Base-by-base conservation (phyloP, 2,888 invertebrate genomes). In the Agonopterix arenella region DNA sequence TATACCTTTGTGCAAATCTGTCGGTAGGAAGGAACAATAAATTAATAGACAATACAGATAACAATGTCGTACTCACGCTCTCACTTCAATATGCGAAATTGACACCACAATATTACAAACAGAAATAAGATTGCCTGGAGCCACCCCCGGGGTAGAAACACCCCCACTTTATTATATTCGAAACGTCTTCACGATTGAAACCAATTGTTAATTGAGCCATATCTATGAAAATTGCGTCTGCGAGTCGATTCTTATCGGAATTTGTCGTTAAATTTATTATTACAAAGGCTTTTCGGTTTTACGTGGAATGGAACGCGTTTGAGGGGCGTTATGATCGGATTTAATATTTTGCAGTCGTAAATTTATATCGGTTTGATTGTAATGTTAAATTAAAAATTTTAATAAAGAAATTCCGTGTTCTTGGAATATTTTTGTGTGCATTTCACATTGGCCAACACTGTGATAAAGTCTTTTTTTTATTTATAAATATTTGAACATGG, bases 161-260 rank as follows among this genome's bases (percentile, higher is more conserved):
- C 36, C 50, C 48, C 52, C 73, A 80, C 82, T 86, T 86, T 86
- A 84, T 86, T 85, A 84, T 73, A 70, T 76, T 76, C 80, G 69
- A 80, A 81, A 84, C 83, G 86, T 86, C 85, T 84, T 85, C 84
- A 71, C 85, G 86, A 88, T 86, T 86, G 86, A 86, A 86, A 85
- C 84, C 89, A 80, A 85, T 86, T 88, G 89, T 89, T 88, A 89
- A 88, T 89, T 88, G 89, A 89, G 89, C 84, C 80, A 83, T 89
- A 88, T 89, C 89, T 88, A 84, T 84, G 88, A 86, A 83, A 86
- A 84, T 85, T 80, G 81, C 81, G 83, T 81, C 81, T 78, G 74
- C 74, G 73, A 68, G 69, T 70, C 81, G 86, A 88, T 85, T 80
- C 84, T 84, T 85, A 86, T 85, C 86, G 84, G 79, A 73, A 80